phyloP scores from a whole-genome alignment of 2,888 invertebrate genomes.

The Ectemnius lituratus region DNA sequence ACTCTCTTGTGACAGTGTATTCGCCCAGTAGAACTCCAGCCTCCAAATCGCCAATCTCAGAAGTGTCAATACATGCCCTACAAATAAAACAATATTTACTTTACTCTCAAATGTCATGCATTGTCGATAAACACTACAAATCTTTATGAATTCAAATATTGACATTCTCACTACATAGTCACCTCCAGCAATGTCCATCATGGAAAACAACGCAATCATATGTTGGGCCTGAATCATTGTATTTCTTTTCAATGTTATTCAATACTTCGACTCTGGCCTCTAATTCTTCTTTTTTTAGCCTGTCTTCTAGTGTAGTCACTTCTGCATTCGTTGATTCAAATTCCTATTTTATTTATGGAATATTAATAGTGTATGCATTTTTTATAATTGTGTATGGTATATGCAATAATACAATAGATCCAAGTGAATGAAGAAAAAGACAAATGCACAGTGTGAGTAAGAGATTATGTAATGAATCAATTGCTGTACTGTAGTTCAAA shows the following conservation, averaged over 20 bases:
- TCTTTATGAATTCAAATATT: slow-evolving; percentile 8
- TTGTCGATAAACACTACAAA: slow-evolving; percentile 6
- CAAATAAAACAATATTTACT: slow-evolving; percentile 36
- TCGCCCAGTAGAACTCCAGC: slow-evolving; percentile 88
- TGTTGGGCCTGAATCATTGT: slow-evolving; percentile 90
- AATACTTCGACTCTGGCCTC: slow-evolving; percentile 92
- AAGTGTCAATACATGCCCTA: slow-evolving; percentile 91
- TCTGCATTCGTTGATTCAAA: slow-evolving; percentile 85
- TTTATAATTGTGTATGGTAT: background rate
- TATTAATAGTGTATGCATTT: slow-evolving; percentile 15
- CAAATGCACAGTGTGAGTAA: slow-evolving; percentile 10
- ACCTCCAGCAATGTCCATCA: slow-evolving; percentile 95
- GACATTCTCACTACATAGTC: slow-evolving; percentile 50
- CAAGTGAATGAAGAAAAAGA: too few relatives aligned
- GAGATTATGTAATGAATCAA: slow-evolving; percentile 61
- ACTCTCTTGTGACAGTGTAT: slow-evolving; percentile 89
- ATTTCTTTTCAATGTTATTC: slow-evolving; percentile 91
- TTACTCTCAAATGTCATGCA: background rate
- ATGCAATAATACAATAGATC: too few relatives aligned
- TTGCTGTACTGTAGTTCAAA: slow-evolving; percentile 63
- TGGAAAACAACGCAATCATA: slow-evolving; percentile 96
- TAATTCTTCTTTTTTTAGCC: slow-evolving; percentile 91
- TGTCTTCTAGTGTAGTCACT: slow-evolving; percentile 83
- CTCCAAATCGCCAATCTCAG: slow-evolving; percentile 89
- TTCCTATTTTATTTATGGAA: slow-evolving; percentile 72